Conservation (phyloP, 1,140 invertebrate species). For the Diabrotica undecimpunctata region DNA sequence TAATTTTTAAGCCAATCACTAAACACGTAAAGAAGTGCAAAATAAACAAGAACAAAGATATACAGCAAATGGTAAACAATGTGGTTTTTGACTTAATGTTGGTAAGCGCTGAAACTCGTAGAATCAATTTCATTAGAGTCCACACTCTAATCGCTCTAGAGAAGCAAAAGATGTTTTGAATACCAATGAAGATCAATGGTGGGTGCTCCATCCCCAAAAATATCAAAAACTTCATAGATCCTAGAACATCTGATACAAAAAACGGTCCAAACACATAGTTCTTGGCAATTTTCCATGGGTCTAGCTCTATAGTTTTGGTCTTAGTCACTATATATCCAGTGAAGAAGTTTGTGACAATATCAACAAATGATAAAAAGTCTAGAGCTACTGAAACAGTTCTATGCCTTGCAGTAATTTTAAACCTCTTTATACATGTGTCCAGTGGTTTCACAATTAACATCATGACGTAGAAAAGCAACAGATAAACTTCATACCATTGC, state of each 20-base stretch:
- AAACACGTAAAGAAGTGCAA: conserved; percentile 23
- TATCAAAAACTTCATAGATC: conserved; percentile 10
- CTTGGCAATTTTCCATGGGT: conserved; percentile 5
- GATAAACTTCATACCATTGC: conserved; percentile 6
- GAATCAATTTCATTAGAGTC: conserved; percentile 6
- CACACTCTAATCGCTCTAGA: conserved; percentile 13
- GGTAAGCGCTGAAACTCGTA: neutral
- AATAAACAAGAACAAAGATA: conserved; percentile 3
- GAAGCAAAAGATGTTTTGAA: conserved; percentile 7
- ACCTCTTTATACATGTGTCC: neutral
- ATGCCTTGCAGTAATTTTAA: neutral
- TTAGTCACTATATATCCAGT: conserved; percentile 20
- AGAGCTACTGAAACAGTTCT: neutral
- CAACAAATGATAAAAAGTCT: conserved; percentile 14
- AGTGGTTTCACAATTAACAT: conserved; percentile 2
- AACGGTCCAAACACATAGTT: conserved; percentile 14
- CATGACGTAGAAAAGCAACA: neutral
- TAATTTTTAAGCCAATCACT: conserved; percentile 8
- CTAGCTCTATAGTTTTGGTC: neutral
- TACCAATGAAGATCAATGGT: conserved; percentile 4
- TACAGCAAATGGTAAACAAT: neutral
- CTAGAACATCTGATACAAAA: conserved; percentile 14
- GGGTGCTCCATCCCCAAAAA: conserved; percentile 11
- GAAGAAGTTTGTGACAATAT: conserved; percentile 22
- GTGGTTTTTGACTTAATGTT: conserved; percentile 13